Evolutionary conservation across 2,113 vertebrate genomes (phyloP), one percentile per base, ranked within the genome.

Genomic region (Polypterus bichir): DNA sequence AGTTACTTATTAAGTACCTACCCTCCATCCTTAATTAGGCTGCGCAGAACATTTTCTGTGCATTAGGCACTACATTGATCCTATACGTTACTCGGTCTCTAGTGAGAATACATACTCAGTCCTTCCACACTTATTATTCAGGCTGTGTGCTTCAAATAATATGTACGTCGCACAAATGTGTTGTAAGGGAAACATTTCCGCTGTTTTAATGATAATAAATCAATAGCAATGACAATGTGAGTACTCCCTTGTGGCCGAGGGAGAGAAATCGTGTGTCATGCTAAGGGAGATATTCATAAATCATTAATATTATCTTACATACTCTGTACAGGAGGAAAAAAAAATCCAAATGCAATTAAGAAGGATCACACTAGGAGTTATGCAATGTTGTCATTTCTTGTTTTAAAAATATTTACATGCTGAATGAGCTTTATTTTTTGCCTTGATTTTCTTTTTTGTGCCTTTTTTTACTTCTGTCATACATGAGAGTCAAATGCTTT

Each of bases 121-220:
- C n/a, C 44, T 27, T 44, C 56, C 44, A 45, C 56, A 58, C 56
- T 58, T 7, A 45, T 45, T 44, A 45, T 58, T 58, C 27, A 27
- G 44, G 44, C n/a, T 44, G 56, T 44, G 9, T 55, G 10, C 54
- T 55, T 55, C 10, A 55, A 55, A 10, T 2, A 55, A 10, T 10
- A 10, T 55, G 54, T 55, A 55, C 54, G 44, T 55, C 54, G 46
- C 56, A 46, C 56, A 58, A 58, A 44, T 45, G 56, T 58, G 56
- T 58, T 58, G 56, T 58, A 58, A 7, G 4, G 11, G 56, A 58
- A 58, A 58, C 56, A 58, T 58, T 58, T 5, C n/a, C 6, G 2
- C 56, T 44, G 56, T 58, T 58, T 58, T 45, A 58, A 58, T 58
- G 6, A 58, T 58, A 58, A 58, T 58, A 58, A 58, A 58, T 58